Percentiles rank a stretch among this genome's conserved stretches.
phyloP scores from a whole-genome alignment of 2,797 vertebrate species.

The Margarornis squamiger region DNA sequence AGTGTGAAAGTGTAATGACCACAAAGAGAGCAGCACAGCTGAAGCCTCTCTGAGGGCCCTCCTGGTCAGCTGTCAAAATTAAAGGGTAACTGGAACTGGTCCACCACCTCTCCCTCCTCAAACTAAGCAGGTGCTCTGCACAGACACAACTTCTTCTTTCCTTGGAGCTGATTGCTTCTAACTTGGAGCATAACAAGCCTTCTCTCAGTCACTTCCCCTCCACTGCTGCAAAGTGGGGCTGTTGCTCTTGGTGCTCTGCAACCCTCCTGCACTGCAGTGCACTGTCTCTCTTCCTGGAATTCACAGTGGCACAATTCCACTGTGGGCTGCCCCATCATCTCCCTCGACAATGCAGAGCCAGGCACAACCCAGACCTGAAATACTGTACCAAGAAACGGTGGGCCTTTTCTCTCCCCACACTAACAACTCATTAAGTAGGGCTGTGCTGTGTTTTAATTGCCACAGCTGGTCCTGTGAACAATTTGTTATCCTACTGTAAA shows the following conservation, averaged over 20 bases:
- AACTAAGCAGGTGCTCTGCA: background rate
- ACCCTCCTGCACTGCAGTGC: rapidly evolving
- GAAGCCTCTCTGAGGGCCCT: background rate
- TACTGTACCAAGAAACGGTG: background rate
- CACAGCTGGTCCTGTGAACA: background rate
- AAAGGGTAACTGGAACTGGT: background rate
- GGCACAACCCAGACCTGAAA: background rate
- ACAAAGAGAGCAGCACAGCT: background rate
- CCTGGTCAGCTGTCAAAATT: background rate
- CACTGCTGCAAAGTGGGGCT: rapidly evolving
- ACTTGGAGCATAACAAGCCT: background rate
- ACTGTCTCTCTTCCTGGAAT: background rate
- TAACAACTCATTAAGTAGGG: background rate
- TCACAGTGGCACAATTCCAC: rapidly evolving
- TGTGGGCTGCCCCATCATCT: background rate
- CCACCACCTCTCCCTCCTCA: background rate
- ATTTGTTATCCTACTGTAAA: background rate
- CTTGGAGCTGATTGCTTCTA: background rate
- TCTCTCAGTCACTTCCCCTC: background rate
- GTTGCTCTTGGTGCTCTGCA: too few species aligned
- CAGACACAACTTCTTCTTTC: background rate
- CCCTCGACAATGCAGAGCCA: background rate
- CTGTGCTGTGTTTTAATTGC: background rate
- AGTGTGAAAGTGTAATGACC: background rate
- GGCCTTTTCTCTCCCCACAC: background rate